These are phyloP conservation scores for Diadophis punctatus DNA, from an alignment of 2,113 vertebrate species.

Conservation along the genomic window DNA sequence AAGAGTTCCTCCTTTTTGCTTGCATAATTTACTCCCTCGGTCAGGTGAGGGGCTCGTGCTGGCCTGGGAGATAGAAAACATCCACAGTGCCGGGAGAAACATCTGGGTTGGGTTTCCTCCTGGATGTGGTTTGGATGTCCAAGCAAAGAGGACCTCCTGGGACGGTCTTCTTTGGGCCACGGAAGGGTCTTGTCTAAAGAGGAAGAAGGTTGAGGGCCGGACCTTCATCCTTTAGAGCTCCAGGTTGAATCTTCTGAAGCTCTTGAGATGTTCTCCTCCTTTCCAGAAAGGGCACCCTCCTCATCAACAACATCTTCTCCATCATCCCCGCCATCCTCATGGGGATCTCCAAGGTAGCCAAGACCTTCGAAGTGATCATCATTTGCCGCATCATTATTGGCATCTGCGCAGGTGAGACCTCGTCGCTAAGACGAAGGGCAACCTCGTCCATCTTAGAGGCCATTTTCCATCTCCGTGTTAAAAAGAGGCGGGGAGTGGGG, in stretches of 20 bases:
- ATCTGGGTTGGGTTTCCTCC: not conserved
- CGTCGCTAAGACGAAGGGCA: not conserved
- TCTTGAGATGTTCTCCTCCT: not conserved
- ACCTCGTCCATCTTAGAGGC: not conserved
- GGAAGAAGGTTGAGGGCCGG: not conserved
- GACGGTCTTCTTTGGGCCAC: not conserved
- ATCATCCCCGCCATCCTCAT: constrained; percentile 85
- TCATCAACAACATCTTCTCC: constrained; percentile 94
- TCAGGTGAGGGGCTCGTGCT: not conserved
- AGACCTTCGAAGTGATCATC: constrained; percentile 88
- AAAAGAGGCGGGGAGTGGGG: not conserved
- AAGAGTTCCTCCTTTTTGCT: not conserved
- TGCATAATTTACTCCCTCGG: not conserved
- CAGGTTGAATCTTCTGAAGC: not conserved
- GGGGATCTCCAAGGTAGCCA: constrained; percentile 78
- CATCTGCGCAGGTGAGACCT: constrained; percentile 83
- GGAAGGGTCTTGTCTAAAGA: not conserved
- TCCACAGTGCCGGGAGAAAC: not conserved
- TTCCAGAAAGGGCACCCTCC: constrained; percentile 86
- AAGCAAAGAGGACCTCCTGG: not conserved
- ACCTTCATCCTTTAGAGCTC: not conserved
- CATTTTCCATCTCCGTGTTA: not conserved
- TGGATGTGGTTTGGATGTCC: not conserved
- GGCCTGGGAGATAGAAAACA: not conserved
- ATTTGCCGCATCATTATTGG: constrained; percentile 81